Base-by-base conservation (phyloP, 2,888 invertebrate genomes). In the Hermodice carunculata region DNA sequence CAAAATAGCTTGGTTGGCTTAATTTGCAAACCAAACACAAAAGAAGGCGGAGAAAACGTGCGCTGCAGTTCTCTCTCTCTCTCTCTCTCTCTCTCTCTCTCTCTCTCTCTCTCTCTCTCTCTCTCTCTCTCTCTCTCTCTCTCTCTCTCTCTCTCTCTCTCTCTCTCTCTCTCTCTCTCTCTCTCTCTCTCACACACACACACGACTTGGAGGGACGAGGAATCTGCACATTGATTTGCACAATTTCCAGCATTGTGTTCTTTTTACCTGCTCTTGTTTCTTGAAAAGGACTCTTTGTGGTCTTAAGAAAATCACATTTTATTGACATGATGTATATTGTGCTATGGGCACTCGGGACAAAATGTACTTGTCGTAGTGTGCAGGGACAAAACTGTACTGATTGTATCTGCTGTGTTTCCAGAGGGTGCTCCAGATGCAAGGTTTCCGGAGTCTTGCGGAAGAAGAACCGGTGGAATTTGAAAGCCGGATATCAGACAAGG, bases 341-440 rank as follows among this genome's bases (percentile, higher is more conserved):
- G n/a, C n/a, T n/a, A n/a, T n/a, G n/a, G n/a, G n/a, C n/a, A n/a
- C n/a, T n/a, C n/a, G n/a, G n/a, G n/a, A n/a, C n/a, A n/a, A n/a
- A n/a, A n/a, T n/a, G n/a, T n/a, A n/a, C n/a, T n/a, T n/a, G n/a
- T n/a, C n/a, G n/a, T n/a, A n/a, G n/a, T n/a, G n/a, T n/a, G n/a
- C n/a, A n/a, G n/a, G n/a, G n/a, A n/a, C n/a, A n/a, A n/a, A n/a
- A n/a, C n/a, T n/a, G n/a, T n/a, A n/a, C n/a, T 44, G 19, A 14
- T 44, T 44, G 46, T n/a, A 8, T n/a, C 17, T 6, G 22, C 4
- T 52, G 28, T 63, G 5, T 11, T 90, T 86, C 31, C 89, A 96
- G 95, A 94, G 94, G 78, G 94, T 94, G 66, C 94, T 96, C 77
- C 92, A 94, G 87, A 96, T 95, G 94, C 89, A 90, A 49, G 95